Conservation (phyloP, 2,797 vertebrate genomes). For the Erethizon dorsatum region DNA sequence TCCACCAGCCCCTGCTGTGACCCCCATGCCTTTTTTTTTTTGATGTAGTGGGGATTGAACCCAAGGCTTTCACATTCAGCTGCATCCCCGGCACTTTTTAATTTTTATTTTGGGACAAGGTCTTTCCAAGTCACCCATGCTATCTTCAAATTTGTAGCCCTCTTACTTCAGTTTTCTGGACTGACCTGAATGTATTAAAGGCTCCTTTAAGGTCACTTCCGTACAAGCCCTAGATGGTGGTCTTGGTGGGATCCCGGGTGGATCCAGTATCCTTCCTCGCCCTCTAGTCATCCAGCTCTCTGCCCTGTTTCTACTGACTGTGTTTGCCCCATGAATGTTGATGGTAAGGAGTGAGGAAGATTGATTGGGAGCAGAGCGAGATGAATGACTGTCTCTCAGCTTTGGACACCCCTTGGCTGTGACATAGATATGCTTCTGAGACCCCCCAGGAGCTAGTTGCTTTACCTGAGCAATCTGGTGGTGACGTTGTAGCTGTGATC, state of each 20-base stretch:
- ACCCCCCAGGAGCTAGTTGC: neutral
- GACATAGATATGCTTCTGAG: neutral
- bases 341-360: neutral
- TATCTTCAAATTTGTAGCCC: neutral
- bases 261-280: neutral
- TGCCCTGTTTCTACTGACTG: neutral
- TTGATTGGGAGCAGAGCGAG: accelerated
- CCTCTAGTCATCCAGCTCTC: accelerated
- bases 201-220: neutral
- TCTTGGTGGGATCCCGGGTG: neutral
- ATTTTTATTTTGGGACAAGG: neutral
- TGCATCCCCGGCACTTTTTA: neutral
- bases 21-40: neutral
- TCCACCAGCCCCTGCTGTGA: neutral
- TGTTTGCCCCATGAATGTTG: neutral
- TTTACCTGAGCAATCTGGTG: conserved; percentile 83
- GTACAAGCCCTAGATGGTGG: neutral
- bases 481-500: conserved; percentile 92
- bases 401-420: neutral
- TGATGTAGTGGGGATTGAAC: no score
- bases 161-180: neutral
- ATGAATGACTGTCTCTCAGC: neutral
- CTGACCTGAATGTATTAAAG: neutral
- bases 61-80: no score
- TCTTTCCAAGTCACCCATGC: neutral